Evolutionary conservation across 2,888 invertebrate genomes (phyloP).

Genomic region (Nephrotoma guestfalica): DNA sequence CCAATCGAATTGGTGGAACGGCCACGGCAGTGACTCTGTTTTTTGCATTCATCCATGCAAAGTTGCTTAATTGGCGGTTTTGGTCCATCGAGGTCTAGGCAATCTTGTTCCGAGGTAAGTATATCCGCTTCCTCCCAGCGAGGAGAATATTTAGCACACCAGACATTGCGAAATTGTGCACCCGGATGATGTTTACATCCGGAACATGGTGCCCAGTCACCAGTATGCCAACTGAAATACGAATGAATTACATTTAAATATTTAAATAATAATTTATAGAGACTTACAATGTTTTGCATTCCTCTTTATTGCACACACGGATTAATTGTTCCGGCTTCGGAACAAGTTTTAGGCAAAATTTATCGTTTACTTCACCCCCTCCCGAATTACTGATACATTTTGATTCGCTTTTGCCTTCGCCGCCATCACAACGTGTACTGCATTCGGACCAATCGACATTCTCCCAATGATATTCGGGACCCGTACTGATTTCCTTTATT

Average conservation of each 20-base stretch:
- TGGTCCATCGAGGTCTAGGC: constrained; percentile 19
- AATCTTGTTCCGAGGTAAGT: constrained; percentile 26
- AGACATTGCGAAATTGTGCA: constrained; percentile 31
- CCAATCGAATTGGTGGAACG: not conserved
- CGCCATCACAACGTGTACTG: constrained; percentile 46
- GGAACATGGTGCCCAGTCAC: constrained; percentile 47
- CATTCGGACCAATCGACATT: constrained; percentile 47
- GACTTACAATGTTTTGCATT: constrained; percentile 35
- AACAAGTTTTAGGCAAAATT: constrained; percentile 30
- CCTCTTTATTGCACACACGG: constrained; percentile 34
- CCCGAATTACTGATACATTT: constrained; percentile 42
- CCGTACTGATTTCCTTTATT: not conserved
- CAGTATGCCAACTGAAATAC: constrained; percentile 41
- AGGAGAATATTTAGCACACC: constrained; percentile 34
- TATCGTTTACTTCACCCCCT: constrained; percentile 40
- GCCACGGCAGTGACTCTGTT: not conserved
- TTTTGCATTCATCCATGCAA: constrained; percentile 21
- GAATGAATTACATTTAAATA: not conserved
- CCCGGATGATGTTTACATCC: constrained; percentile 37
- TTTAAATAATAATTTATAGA: not conserved
- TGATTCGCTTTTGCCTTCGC: constrained; percentile 36
- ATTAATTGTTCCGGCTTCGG: constrained; percentile 29
- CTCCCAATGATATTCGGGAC: constrained; percentile 39
- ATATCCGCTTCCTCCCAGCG: constrained; percentile 33
- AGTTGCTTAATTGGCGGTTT: constrained; percentile 25